Evolutionary conservation across 2,888 invertebrate genomes (phyloP).

Genomic region (Trachelus stipa): DNA sequence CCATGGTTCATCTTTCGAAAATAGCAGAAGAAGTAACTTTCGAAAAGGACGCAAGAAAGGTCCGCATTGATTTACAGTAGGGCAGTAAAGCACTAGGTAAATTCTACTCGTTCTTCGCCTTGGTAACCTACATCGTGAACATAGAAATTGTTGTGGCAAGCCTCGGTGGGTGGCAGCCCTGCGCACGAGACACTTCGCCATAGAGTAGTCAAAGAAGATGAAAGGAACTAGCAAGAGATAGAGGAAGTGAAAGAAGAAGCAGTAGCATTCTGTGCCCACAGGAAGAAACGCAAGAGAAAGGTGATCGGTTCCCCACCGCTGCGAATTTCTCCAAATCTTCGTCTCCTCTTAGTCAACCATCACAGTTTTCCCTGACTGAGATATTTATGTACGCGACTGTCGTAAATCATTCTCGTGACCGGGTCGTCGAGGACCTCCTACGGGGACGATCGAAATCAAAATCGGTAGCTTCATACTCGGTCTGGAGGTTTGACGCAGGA

Average conservation of each 20-base stretch:
- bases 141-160: constrained; percentile 66
- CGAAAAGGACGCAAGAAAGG: constrained; percentile 16
- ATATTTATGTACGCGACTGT: neutral
- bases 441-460: constrained; percentile 31
- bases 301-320: constrained; percentile 11
- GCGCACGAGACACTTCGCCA: constrained; percentile 25
- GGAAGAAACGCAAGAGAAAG: constrained; percentile 17
- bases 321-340: constrained; percentile 23
- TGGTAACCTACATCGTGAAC: constrained; percentile 65
- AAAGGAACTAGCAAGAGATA: constrained; percentile 17
- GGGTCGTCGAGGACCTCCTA: neutral
- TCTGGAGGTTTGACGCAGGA: neutral
- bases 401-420: neutral
- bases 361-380: neutral
- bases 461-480: constrained; percentile 25
- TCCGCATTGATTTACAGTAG: constrained; percentile 58
- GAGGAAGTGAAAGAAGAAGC: neutral
- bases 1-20: neutral
- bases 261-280: neutral
- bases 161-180: constrained; percentile 57
- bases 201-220: constrained; percentile 4
- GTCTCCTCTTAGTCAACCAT: constrained; percentile 13
- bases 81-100: constrained; percentile 60
- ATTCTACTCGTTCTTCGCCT: constrained; percentile 46
- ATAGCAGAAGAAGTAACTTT: constrained; percentile 13